These are phyloP conservation scores for Takifugu rubripes DNA, from an alignment of 2,797 vertebrate genomes.

Conservation along the genomic window DNA sequence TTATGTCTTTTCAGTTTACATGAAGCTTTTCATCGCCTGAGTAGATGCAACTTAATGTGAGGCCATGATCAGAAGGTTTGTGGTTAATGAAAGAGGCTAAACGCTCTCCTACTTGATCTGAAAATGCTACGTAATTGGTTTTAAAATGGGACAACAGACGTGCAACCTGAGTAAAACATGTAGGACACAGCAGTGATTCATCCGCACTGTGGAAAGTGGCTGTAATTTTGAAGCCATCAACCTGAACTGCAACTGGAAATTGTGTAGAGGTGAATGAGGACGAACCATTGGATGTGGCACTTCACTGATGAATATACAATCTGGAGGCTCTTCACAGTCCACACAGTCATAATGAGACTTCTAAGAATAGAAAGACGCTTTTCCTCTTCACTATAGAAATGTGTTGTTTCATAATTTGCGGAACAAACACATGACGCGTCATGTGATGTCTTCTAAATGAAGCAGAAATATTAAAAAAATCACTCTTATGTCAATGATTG, in stretches of 20 bases:
- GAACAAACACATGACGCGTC: too few relatives aligned
- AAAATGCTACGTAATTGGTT: conserved; percentile 6
- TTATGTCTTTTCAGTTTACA: conserved; percentile 29
- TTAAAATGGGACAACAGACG: conserved; percentile 15
- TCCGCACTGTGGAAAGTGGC: conserved; percentile 27
- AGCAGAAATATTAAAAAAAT: too few relatives aligned
- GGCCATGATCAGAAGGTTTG: conserved; percentile 24
- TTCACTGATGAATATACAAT: conserved; percentile 41
- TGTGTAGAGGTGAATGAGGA: conserved; percentile 39
- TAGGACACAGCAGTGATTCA: conserved; percentile 27
- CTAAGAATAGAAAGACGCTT: conserved; percentile 25
- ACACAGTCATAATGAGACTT: conserved; percentile 23
- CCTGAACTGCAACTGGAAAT: conserved; percentile 30
- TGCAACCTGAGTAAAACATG: conserved; percentile 31
- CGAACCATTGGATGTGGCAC: conserved; percentile 49
- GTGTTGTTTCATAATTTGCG: too few relatives aligned
- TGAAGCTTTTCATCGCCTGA: conserved; percentile 31
- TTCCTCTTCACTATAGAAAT: too few relatives aligned
- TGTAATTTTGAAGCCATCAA: conserved; percentile 29
- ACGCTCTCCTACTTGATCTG: conserved; percentile 27
- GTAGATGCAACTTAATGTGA: conserved; percentile 15
- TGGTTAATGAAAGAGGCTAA: conserved; percentile 13
- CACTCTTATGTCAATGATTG: too few relatives aligned
- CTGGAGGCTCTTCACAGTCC: conserved; percentile 21
- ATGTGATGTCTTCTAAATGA: too few relatives aligned